Base-by-base conservation (phyloP, 2,888 invertebrate genomes). In the Hydrotaea cyrtoneurina region DNA sequence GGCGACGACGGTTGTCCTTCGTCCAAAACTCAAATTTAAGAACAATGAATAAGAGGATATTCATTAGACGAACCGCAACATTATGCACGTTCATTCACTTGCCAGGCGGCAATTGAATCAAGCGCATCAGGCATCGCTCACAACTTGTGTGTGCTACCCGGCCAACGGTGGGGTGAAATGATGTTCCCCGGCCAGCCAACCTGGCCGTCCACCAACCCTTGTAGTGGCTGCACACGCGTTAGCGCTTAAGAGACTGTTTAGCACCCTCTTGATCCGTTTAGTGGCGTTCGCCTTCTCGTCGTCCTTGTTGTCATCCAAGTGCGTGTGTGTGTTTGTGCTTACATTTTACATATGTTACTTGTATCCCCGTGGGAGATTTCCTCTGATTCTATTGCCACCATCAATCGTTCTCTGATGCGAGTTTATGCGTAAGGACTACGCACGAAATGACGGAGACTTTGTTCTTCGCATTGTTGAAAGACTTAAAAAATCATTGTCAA, bases 291-390 rank as follows among this genome's bases (percentile, higher is more conserved):
- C 50, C 19, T 11, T 57, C 50, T 57, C 21, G 15, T 66, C 66
- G 69, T 80, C 73, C 71, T 75, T 72, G 76, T 77, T 69, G 62
- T 1, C 2, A 26, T 23, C 15, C 19, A 3, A 21, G 17, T 17
- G 64, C 17, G 43, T 39, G 43, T 88, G 88, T 87, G 69, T 78
- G 78, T 79, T 78, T 85, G 85, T 86, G 90, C 90, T 91, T 90
- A 91, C 91, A 90, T 88, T 92, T 92, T 92, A 92, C 92, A 92
- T 92, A 92, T 92, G 92, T 92, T 92, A 92, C 87, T 88, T 91
- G 91, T 92, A 92, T 92, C 92, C 92, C 91, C 92, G 92, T 92
- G 92, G 92, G 92, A 92, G 91, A 80, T 75, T 83, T 86, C 79
- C 72, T 43, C 23, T 3, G 4, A 23, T 74, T 19, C 31, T 46